A percentile compares a stretch with the other conserved stretches of the same genome.
Conservation (phyloP, 2,888 invertebrate species). For the Noctua janthina region DNA sequence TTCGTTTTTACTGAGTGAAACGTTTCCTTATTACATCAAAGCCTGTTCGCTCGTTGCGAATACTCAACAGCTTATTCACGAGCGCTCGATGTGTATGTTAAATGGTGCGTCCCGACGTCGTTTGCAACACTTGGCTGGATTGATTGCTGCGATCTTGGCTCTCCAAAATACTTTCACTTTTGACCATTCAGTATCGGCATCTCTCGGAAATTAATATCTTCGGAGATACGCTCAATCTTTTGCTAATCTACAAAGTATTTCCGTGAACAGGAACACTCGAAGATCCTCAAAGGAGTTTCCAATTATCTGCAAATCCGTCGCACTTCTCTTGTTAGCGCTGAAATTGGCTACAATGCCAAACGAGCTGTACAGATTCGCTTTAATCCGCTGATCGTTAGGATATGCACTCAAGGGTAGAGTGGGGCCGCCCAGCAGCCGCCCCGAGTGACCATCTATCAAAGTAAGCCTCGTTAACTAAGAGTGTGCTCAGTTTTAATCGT, state of each 20-base stretch:
- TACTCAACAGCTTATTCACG: slow-evolving; percentile 52
- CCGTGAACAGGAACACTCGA: slow-evolving; percentile 25
- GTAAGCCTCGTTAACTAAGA: slow-evolving; percentile 79
- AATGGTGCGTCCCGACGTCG: slow-evolving; percentile 50
- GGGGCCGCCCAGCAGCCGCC: slow-evolving; percentile 50
- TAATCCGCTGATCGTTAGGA: slow-evolving; percentile 65
- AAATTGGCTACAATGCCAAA: slow-evolving; percentile 64
- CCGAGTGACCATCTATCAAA: slow-evolving; percentile 76
- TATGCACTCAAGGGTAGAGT: slow-evolving; percentile 63
- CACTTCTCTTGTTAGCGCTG: slow-evolving; percentile 57
- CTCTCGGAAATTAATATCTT: slow-evolving; percentile 24
- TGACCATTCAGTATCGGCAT: slow-evolving; percentile 17
- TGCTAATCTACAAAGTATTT: slow-evolving; percentile 31
- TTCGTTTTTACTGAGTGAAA: slow-evolving; percentile 65
- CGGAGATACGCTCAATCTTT: slow-evolving; percentile 5
- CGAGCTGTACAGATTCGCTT: slow-evolving; percentile 61
- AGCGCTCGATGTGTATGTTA: slow-evolving; percentile 57
- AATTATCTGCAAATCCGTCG: slow-evolving; percentile 60
- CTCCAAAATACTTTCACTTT: slow-evolving; percentile 6
- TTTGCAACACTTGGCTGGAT: slow-evolving; percentile 25
- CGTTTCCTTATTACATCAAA: slow-evolving; percentile 70
- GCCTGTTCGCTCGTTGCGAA: slow-evolving; percentile 51
- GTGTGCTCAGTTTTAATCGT: slow-evolving; percentile 77
- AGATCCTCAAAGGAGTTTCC: slow-evolving; percentile 60
- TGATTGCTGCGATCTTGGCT: slow-evolving; percentile 45